phyloP scores from a whole-genome alignment of 1,140 invertebrate species.

The Bombus sylvicola region DNA sequence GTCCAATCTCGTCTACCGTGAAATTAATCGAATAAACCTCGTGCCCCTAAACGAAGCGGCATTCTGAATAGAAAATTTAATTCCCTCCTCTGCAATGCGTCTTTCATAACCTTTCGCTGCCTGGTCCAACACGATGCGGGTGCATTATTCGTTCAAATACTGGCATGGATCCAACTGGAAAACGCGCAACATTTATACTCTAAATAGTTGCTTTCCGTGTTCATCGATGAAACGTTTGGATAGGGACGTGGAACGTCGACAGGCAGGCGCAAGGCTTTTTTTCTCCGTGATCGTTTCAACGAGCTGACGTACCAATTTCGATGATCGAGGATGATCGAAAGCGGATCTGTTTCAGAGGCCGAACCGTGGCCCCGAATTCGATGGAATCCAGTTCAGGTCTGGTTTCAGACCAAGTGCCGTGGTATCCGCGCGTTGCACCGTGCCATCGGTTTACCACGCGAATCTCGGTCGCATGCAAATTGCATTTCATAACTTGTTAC shows the following conservation, averaged over 20 bases:
- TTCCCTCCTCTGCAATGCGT: neutral
- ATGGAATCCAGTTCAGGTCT: conserved; percentile 48
- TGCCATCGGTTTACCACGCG: conserved; percentile 28
- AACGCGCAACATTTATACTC: neutral
- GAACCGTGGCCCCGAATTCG: conserved; percentile 51
- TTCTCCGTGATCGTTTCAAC: neutral
- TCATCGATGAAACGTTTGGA: neutral
- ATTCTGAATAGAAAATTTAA: neutral
- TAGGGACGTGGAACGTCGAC: too few relatives aligned
- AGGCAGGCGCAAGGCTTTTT: neutral
- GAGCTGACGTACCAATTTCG: conserved; percentile 38
- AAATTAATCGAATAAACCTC: conserved; percentile 5
- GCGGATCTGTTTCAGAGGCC: conserved; percentile 52
- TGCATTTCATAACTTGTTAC: conserved; percentile 77
- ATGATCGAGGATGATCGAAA: conserved; percentile 57
- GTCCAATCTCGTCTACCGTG: neutral
- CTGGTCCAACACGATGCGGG: neutral
- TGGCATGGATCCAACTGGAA: neutral
- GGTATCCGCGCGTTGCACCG: neutral
- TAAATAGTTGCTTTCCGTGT: neutral
- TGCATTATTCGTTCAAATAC: neutral
- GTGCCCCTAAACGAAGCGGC: neutral
- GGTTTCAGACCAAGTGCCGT: conserved; percentile 26
- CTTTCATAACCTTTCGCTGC: neutral
- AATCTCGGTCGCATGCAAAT: conserved; percentile 74